Base-by-base conservation (phyloP, 1,140 invertebrate species). In the Theocolax elegans region DNA sequence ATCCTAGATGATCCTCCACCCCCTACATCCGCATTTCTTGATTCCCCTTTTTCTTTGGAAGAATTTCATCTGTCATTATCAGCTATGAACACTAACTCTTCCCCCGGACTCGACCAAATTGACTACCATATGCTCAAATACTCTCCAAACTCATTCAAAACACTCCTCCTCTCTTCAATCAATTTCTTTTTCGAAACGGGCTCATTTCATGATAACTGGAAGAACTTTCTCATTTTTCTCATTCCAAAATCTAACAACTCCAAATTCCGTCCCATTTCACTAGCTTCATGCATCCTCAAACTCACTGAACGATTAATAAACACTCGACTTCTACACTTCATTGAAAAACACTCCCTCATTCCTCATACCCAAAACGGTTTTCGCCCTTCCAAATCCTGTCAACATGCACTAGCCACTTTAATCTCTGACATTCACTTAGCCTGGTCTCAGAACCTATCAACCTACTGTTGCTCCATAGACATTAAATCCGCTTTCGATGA, bases 401-500 rank as follows among this genome's bases (percentile, higher is more conserved):
- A 42, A 29, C 71, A 53, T 38, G 35, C 19, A 10, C n/a, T 13
- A 13, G 10, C 65, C 1, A 15, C 25, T 0, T 60, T 49, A 0
- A 48, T 67, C 6, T 56, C 66, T 10, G 10, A 35, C 10, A 35
- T 35, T 6, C 10, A 17, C 29, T 31, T 3, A 21, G 6, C 1
- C 35, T 27, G 0, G 12, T 63, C 1, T 25, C 12, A 6, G 7
- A 19, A 13, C n/a, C 31, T 19, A 44, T 19, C 23, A 46, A 15
- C 53, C 21, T n/a, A 4, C 66, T 4, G 46, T 71, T 6, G 4
- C 10, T 10, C 10, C 13, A 44, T 74, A 10, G 72, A 74, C 31
- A 66, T 74, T 3, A 56, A 71, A 31, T 62, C 67, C 25, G 72
- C 72, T n/a, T 74, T 66, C 27, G 72, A 74, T 25, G 15, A 17